phyloP scores from a whole-genome alignment of 2,113 vertebrate species.

The Hirundichthys speculiger region DNA sequence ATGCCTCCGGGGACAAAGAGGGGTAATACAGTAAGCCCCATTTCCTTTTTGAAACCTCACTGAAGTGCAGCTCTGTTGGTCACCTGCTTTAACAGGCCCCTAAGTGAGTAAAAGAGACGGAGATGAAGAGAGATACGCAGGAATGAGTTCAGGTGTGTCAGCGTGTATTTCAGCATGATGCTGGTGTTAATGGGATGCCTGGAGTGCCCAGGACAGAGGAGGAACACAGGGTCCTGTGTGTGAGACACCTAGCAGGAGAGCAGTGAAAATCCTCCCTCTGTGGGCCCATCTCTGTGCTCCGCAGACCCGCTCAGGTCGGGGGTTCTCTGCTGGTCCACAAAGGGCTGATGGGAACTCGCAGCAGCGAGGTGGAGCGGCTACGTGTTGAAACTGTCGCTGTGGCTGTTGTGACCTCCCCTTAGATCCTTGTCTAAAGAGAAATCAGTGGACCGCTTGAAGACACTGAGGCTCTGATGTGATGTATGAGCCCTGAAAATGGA shows the following conservation, averaged over 20 bases:
- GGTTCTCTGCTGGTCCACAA: too few relatives aligned
- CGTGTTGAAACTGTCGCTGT: constrained; percentile 73
- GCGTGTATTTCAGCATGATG: constrained; percentile 67
- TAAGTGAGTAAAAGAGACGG: constrained; percentile 45
- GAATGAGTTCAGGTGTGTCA: constrained; percentile 38
- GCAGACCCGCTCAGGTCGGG: constrained; percentile 21
- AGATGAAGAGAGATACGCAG: constrained; percentile 45
- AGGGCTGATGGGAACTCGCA: too few relatives aligned
- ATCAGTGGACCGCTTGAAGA: constrained; percentile 60
- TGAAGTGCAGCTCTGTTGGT: constrained; percentile 65
- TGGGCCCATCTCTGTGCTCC: constrained; percentile 8
- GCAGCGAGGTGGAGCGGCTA: constrained; percentile 36
- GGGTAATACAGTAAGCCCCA: constrained; percentile 58
- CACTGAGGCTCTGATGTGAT: constrained; percentile 57
- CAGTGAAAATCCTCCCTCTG: constrained; percentile 25
- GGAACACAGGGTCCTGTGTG: constrained; percentile 72
- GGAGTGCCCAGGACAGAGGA: constrained; percentile 47
- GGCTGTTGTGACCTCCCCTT: constrained; percentile 41
- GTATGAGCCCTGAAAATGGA: constrained; percentile 49
- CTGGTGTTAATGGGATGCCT: constrained; percentile 71
- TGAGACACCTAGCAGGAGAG: constrained; percentile 42
- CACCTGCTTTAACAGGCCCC: constrained; percentile 65
- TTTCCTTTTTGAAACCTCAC: constrained; percentile 67
- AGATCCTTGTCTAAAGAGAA: constrained; percentile 53
- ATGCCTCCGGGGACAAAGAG: constrained; percentile 24